A percentile compares a stretch with the other conserved stretches of the same genome.
Evolutionary conservation across 2,888 invertebrate genomes (phyloP).

Genomic region (Stenichneumon culpator): DNA sequence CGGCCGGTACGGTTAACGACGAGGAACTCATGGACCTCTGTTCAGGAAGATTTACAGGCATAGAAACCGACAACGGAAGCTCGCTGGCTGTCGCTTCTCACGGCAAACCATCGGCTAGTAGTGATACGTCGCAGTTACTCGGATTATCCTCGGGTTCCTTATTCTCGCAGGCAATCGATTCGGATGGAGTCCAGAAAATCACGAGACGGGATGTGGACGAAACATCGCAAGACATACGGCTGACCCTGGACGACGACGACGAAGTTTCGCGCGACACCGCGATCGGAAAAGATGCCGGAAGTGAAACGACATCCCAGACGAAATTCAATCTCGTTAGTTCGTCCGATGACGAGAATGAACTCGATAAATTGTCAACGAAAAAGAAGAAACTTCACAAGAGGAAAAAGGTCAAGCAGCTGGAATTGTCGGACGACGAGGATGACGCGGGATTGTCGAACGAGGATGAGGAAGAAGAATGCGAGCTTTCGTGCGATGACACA

Average conservation of each 20-base stretch:
- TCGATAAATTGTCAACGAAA: slow-evolving; percentile 66
- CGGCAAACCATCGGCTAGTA: not conserved
- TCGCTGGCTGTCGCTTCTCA: slow-evolving; percentile 42
- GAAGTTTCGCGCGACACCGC: slow-evolving; percentile 74
- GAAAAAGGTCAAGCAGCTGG: slow-evolving; percentile 74
- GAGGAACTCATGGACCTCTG: slow-evolving; percentile 87
- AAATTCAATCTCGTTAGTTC: slow-evolving; percentile 75
- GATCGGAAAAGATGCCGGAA: slow-evolving; percentile 61
- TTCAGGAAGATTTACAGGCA: slow-evolving; percentile 83
- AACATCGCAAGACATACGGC: slow-evolving; percentile 75
- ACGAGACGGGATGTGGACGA: slow-evolving; percentile 69
- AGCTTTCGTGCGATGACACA: slow-evolving; percentile 69
- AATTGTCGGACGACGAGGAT: slow-evolving; percentile 81
- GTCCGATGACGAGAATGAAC: slow-evolving; percentile 82
- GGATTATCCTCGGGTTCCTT: slow-evolving; percentile 87
- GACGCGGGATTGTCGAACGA: slow-evolving; percentile 78
- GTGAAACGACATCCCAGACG: slow-evolving; percentile 77
- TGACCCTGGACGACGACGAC: slow-evolving; percentile 77
- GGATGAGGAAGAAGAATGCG: slow-evolving; percentile 81
- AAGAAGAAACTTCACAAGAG: slow-evolving; percentile 54
- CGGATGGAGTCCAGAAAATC: slow-evolving; percentile 61
- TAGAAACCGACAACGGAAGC: slow-evolving; percentile 35
- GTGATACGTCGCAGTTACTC: slow-evolving; percentile 75
- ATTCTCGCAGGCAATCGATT: slow-evolving; percentile 81
- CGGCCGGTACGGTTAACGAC: slow-evolving; percentile 81